Evolutionary conservation across 2,888 invertebrate species (phyloP).

Genomic region (Xestia xanthographa): DNA sequence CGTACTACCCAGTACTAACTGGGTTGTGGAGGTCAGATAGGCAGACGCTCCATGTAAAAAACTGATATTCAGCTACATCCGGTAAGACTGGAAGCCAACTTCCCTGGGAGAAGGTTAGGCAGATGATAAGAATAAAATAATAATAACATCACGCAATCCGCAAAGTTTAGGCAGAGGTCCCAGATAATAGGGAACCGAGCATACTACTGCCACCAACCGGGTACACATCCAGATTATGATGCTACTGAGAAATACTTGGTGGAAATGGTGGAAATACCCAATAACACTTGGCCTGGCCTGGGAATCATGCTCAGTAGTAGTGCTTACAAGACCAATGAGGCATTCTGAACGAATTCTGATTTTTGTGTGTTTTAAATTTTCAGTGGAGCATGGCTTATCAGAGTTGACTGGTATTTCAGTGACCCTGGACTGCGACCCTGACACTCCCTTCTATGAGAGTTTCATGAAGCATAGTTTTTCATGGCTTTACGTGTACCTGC

Average conservation of each 20-base stretch:
- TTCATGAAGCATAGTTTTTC: slow-evolving; percentile 70
- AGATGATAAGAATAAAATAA: too few species aligned
- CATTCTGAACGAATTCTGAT: not conserved
- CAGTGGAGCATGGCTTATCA: slow-evolving; percentile 79
- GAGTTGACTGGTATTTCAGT: slow-evolving; percentile 70
- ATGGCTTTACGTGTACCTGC: slow-evolving; percentile 72
- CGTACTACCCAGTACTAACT: too few species aligned
- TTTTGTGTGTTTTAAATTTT: slow-evolving; percentile 32
- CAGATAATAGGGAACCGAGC: not conserved
- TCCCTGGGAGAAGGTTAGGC: too few species aligned
- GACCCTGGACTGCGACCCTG: slow-evolving; percentile 73
- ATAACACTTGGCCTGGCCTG: not conserved
- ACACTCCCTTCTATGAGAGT: slow-evolving; percentile 67
- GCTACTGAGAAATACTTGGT: not conserved
- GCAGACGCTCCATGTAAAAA: too few species aligned
- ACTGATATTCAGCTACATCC: too few species aligned
- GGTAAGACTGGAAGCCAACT: too few species aligned
- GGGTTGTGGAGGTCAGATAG: too few species aligned
- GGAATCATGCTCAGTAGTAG: not conserved
- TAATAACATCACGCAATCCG: not conserved
- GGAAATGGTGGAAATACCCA: not conserved
- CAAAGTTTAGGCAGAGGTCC: not conserved
- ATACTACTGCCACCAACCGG: not conserved
- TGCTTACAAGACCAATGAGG: not conserved
- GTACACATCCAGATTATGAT: not conserved